Conservation (phyloP, 2,888 invertebrate species). For the Agrochola macilenta region DNA sequence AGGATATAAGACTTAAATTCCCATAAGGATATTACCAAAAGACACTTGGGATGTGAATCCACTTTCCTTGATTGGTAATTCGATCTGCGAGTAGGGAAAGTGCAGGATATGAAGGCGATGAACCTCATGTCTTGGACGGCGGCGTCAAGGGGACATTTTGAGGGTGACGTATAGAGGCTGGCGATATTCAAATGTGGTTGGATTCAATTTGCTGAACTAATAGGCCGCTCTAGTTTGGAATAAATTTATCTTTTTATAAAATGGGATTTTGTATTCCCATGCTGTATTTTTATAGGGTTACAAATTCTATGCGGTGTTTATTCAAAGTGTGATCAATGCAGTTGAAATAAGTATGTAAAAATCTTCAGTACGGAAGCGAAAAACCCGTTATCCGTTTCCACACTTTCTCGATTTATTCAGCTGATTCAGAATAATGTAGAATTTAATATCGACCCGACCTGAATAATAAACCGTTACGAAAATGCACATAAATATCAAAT, state of each 20-base stretch:
- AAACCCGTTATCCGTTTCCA: constrained; percentile 7
- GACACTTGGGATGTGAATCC: constrained; percentile 64
- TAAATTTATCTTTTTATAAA: constrained; percentile 13
- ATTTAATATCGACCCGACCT: constrained; percentile 7
- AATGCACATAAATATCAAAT: constrained; percentile 2
- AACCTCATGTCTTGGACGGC: constrained; percentile 56
- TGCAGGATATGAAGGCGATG: constrained; percentile 73
- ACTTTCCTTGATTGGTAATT: constrained; percentile 80
- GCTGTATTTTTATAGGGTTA: background rate
- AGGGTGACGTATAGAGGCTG: constrained; percentile 50
- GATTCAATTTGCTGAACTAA: constrained; percentile 63
- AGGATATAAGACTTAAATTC: constrained; percentile 41
- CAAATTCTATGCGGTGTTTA: constrained; percentile 6
- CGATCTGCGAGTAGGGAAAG: constrained; percentile 75
- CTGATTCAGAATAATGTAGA: background rate
- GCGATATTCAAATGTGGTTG: constrained; percentile 51
- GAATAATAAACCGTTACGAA: background rate
- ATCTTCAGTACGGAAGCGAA: constrained; percentile 1
- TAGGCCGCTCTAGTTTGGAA: constrained; percentile 31
- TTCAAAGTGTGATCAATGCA: constrained; percentile 14
- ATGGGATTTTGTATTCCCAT: constrained; percentile 8
- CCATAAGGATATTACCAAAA: constrained; percentile 30
- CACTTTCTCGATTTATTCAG: constrained; percentile 8
- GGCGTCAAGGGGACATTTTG: constrained; percentile 45
- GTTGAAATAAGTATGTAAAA: constrained; percentile 14